Evolutionary conservation across 2,888 invertebrate genomes (phyloP).

Genomic region (Psylliodes chrysocephalus): DNA sequence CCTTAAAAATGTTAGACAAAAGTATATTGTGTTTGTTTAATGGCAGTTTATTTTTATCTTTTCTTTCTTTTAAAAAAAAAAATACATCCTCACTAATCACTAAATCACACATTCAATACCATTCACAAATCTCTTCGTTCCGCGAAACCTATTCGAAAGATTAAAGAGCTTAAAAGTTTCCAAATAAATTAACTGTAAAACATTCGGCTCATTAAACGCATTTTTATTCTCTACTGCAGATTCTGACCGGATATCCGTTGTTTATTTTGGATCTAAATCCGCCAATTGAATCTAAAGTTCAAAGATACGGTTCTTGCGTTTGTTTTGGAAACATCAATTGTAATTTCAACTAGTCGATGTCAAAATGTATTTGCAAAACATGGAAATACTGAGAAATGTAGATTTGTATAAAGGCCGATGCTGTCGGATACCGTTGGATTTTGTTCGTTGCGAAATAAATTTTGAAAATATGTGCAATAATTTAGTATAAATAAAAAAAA

Average conservation of each 20-base stretch:
- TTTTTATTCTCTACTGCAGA: conserved; percentile 25
- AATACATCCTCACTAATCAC: background rate
- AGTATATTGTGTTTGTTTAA: too few relatives aligned
- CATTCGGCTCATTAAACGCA: conserved; percentile 25
- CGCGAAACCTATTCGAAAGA: background rate
- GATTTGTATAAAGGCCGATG: background rate
- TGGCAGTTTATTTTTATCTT: too few relatives aligned
- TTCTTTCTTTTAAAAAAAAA: too few relatives aligned
- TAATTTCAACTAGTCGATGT: conserved; percentile 23
- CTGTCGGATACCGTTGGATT: background rate
- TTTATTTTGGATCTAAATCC: conserved; percentile 28
- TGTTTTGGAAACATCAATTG: conserved; percentile 28
- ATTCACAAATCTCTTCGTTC: background rate
- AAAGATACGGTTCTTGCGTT: conserved; percentile 27
- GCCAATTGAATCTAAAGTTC: conserved; percentile 29
- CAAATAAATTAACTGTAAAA: conserved; percentile 16
- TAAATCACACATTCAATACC: background rate
- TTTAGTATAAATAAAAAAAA: too few relatives aligned
- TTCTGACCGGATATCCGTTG: conserved; percentile 26
- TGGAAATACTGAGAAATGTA: conserved; percentile 8
- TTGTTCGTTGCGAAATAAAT: too few relatives aligned
- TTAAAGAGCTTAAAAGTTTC: background rate
- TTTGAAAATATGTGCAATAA: too few relatives aligned
- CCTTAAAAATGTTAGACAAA: too few relatives aligned
- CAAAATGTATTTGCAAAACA: conserved; percentile 20